Evolutionary conservation across 2,888 invertebrate genomes (phyloP), one percentile per base, ranked within the genome.

Genomic region (Netelia fuscicornis): DNA sequence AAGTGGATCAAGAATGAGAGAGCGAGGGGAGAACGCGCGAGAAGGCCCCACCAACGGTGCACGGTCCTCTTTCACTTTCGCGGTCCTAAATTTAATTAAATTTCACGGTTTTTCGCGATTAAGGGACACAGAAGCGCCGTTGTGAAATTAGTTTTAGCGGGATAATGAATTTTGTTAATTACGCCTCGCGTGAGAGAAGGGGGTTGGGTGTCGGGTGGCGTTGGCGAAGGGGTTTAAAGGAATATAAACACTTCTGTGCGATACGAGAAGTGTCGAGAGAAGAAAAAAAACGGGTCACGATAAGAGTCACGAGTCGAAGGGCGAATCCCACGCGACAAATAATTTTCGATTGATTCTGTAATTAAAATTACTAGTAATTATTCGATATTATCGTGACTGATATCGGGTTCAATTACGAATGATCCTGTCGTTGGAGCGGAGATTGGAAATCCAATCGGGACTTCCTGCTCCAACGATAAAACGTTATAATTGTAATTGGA

Each of bases 31-130:
- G 56, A 37, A 25, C 13, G 23, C 11, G 79, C 25, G 65, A 48
- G 42, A 25, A 9, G 62, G 68, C 60, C 75, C 62, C 56, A 72
- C 54, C 62, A 70, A 60, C 72, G 71, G 74, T 20, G 70, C 86
- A 78, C 88, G 89, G 85, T 86, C 88, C 90, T 91, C 91, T 90
- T 92, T 91, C 91, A 90, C 91, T 91, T 91, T 91, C 90, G 91
- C 91, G 90, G 92, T 92, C 92, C 93, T 92, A 92, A 92, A 93
- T 93, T 93, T 93, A 93, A 93, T 93, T 93, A 93, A 93, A 93
- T 93, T 93, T 93, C 92, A 93, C 91, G 92, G 93, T 93, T 93
- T 93, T 93, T 93, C 92, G 90, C 92, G 93, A 93, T 93, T 93
- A 93, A 93, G 90, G 92, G 92, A 91, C 91, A 90, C 88, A 89